phyloP scores from a whole-genome alignment of 2,797 vertebrate genomes.

The Rallus crepitans region DNA sequence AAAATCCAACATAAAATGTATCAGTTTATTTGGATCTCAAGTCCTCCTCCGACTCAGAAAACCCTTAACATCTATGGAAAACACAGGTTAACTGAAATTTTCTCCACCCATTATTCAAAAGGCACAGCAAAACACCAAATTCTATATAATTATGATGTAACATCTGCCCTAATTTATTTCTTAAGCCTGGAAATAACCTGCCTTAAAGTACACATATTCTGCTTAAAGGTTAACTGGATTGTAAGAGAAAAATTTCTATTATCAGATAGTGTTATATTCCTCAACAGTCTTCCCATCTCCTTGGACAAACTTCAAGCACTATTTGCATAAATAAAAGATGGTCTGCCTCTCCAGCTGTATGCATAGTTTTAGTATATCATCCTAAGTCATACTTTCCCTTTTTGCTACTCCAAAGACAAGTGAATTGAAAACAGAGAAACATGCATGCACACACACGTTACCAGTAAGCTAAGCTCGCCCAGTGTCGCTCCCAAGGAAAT shows the following conservation, averaged over 20 bases:
- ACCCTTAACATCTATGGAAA: background rate
- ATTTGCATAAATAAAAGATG: background rate
- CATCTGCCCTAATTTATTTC: background rate
- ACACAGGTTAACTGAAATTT: background rate
- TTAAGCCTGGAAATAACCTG: background rate
- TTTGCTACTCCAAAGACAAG: background rate
- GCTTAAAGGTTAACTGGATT: background rate
- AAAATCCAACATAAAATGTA: background rate
- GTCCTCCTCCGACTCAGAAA: background rate
- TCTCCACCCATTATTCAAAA: background rate
- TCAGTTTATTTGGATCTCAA: background rate
- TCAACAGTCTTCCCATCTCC: background rate
- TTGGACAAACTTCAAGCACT: background rate
- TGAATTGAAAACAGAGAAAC: background rate
- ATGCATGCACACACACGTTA: slow-evolving; percentile 60
- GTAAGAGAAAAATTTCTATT: background rate
- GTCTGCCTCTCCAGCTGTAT: background rate
- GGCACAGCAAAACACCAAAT: background rate
- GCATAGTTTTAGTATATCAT: background rate
- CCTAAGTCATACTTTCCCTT: background rate
- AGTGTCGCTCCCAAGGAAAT: slow-evolving; percentile 91
- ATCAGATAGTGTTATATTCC: background rate
- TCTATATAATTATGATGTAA: background rate
- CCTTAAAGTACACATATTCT: background rate
- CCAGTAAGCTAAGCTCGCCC: slow-evolving; percentile 93